These are phyloP conservation scores for Archips xylosteana DNA, from an alignment of 2,888 invertebrate genomes.

Conservation along the genomic window DNA sequence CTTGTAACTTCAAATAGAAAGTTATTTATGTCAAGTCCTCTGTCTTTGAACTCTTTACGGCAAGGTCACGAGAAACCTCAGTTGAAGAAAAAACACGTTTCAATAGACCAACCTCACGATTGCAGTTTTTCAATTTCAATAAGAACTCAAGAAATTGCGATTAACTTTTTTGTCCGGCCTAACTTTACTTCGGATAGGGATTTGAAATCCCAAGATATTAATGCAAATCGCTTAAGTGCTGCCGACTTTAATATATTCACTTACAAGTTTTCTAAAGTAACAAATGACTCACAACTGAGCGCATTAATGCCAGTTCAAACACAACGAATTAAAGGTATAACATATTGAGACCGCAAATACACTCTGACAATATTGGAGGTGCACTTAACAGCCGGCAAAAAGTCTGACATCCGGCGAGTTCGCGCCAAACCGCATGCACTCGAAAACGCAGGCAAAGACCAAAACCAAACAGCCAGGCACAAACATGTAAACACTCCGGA, in stretches of 20 bases:
- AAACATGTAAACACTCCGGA: constrained; percentile 71
- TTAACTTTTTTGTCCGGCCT: constrained; percentile 46
- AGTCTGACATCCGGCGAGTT: constrained; percentile 66
- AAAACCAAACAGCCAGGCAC: constrained; percentile 70
- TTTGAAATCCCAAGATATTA: constrained; percentile 6
- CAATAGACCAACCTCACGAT: constrained; percentile 51
- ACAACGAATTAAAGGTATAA: constrained; percentile 27
- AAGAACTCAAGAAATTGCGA: constrained; percentile 32
- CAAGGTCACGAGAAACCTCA: constrained; percentile 54
- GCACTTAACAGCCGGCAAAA: constrained; percentile 70
- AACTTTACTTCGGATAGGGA: constrained; percentile 9
- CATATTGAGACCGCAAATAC: constrained; percentile 51
- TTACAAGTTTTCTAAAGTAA: constrained; percentile 4
- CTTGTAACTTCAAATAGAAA: constrained; percentile 65
- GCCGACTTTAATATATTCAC: neutral
- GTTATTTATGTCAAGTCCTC: constrained; percentile 56
- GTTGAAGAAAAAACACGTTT: constrained; percentile 60
- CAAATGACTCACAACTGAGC: constrained; percentile 24
- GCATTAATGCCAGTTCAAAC: constrained; percentile 21
- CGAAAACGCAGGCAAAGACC: constrained; percentile 72
- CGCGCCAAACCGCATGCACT: constrained; percentile 70
- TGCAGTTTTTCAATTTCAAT: constrained; percentile 49
- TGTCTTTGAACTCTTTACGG: constrained; percentile 38
- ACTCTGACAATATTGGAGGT: constrained; percentile 67
- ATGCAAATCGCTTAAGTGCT: constrained; percentile 4